Conservation (phyloP, 2,113 vertebrate genomes). For the Syrmaticus mikado region DNA sequence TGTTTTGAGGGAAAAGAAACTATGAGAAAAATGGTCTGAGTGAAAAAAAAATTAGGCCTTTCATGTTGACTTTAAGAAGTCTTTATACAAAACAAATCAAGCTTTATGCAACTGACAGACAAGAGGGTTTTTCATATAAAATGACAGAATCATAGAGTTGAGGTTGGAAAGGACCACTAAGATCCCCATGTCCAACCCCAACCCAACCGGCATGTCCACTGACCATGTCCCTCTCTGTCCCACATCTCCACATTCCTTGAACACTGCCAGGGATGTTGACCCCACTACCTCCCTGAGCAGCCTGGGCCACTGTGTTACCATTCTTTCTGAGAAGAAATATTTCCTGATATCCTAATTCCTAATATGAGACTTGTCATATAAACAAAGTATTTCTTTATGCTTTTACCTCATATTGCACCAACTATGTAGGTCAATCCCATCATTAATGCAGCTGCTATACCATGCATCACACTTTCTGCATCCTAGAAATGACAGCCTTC, state of each 20-base stretch:
- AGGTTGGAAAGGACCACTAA: too few relatives aligned
- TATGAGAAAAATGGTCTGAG: neutral
- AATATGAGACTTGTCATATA: neutral
- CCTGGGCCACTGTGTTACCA: too few relatives aligned
- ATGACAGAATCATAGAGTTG: too few relatives aligned
- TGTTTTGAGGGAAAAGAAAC: neutral
- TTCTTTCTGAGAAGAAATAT: too few relatives aligned
- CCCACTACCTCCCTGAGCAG: too few relatives aligned
- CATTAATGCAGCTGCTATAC: neutral
- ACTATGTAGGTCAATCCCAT: neutral
- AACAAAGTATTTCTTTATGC: neutral
- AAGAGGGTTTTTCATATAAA: neutral
- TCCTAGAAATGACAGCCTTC: neutral
- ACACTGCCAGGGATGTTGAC: too few relatives aligned
- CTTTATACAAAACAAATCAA: neutral
- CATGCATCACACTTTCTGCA: neutral
- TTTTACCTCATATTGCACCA: rapidly evolving
- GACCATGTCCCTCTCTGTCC: too few relatives aligned
- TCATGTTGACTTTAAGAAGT: neutral
- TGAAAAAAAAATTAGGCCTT: neutral
- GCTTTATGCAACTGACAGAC: neutral
- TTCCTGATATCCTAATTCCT: too few relatives aligned
- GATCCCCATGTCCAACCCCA: too few relatives aligned
- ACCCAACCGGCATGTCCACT: too few relatives aligned
- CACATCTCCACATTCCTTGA: too few relatives aligned